A percentile compares a stretch with the other conserved stretches of the same genome.
Evolutionary conservation across 2,113 vertebrate genomes (phyloP).

Genomic region (Speoplatyrhinus poulsoni): DNA sequence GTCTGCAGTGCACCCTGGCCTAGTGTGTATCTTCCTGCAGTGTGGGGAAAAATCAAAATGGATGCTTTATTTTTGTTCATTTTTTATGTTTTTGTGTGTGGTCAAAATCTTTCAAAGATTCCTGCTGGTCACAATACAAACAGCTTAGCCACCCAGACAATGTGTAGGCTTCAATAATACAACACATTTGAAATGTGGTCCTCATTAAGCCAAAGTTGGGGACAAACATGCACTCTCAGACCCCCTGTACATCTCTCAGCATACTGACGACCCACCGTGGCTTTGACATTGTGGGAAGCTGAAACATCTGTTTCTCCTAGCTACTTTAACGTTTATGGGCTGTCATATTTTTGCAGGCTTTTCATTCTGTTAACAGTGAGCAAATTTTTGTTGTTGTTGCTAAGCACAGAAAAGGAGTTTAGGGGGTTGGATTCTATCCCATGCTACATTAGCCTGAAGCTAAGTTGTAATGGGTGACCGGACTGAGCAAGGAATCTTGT

Average conservation of each 20-base stretch:
- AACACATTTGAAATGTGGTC: slow-evolving; percentile 63
- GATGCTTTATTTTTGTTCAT: slow-evolving; percentile 38
- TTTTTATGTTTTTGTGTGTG: slow-evolving; percentile 24
- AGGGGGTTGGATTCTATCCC: slow-evolving; percentile 12
- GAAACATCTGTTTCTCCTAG: slow-evolving; percentile 72
- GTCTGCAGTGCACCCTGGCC: slow-evolving; percentile 13
- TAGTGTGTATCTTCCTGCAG: slow-evolving; percentile 43
- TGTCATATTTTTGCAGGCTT: slow-evolving; percentile 69
- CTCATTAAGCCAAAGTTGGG: slow-evolving; percentile 70
- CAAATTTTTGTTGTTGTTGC: no score
- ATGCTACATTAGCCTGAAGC: slow-evolving; percentile 45
- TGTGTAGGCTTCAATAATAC: slow-evolving; percentile 63
- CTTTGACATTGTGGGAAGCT: slow-evolving; percentile 13
- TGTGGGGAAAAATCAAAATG: slow-evolving; percentile 45
- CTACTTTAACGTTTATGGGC: slow-evolving; percentile 63
- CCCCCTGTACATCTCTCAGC: neutral
- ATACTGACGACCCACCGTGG: slow-evolving; percentile 20
- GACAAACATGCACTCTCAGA: slow-evolving; percentile 15
- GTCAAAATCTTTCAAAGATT: slow-evolving; percentile 39
- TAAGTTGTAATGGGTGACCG: slow-evolving; percentile 36
- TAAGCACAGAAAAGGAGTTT: neutral
- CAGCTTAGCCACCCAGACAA: slow-evolving; percentile 61
- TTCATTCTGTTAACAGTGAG: slow-evolving; percentile 63
- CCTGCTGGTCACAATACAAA: slow-evolving; percentile 34
- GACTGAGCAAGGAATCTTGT: slow-evolving; percentile 52